Evolutionary conservation across 2,113 vertebrate genomes (phyloP).

Genomic region (Erythrolamprus reginae): DNA sequence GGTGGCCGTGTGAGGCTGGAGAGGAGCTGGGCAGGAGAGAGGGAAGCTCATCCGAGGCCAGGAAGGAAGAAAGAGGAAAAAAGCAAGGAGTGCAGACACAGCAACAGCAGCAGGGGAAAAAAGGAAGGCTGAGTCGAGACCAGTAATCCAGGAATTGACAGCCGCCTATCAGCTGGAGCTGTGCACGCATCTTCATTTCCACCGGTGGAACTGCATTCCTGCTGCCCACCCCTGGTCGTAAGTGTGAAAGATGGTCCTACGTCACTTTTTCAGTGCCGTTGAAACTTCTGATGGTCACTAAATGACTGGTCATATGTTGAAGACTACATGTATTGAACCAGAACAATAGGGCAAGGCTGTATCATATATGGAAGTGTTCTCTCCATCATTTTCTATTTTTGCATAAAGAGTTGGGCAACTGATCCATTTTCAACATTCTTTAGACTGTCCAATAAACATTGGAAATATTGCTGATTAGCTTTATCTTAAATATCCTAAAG

Average conservation of each 20-base stretch:
- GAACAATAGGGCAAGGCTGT: neutral
- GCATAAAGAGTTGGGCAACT: neutral
- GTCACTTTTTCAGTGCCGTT: neutral
- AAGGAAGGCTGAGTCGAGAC: too few relatives aligned
- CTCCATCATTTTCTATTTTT: neutral
- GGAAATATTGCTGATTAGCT: neutral
- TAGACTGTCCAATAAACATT: neutral
- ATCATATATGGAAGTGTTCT: neutral
- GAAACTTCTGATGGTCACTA: neutral
- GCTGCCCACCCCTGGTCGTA: too few relatives aligned
- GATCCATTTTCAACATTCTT: neutral
- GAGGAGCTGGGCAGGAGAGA: too few relatives aligned
- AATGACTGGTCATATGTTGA: neutral
- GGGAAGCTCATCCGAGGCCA: too few relatives aligned
- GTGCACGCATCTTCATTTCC: too few relatives aligned
- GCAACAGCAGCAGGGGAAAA: too few relatives aligned
- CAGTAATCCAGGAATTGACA: too few relatives aligned
- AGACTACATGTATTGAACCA: neutral
- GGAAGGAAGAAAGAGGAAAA: too few relatives aligned
- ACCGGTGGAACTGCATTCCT: too few relatives aligned
- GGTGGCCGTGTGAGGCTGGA: too few relatives aligned
- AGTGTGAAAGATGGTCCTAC: neutral
- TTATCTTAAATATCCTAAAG: neutral
- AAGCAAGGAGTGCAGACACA: too few relatives aligned
- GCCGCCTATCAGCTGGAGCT: too few relatives aligned